Evolutionary conservation across 2,113 vertebrate species (phyloP), one percentile per base, ranked within the genome.

Genomic region (Pachycephala philippinensis): DNA sequence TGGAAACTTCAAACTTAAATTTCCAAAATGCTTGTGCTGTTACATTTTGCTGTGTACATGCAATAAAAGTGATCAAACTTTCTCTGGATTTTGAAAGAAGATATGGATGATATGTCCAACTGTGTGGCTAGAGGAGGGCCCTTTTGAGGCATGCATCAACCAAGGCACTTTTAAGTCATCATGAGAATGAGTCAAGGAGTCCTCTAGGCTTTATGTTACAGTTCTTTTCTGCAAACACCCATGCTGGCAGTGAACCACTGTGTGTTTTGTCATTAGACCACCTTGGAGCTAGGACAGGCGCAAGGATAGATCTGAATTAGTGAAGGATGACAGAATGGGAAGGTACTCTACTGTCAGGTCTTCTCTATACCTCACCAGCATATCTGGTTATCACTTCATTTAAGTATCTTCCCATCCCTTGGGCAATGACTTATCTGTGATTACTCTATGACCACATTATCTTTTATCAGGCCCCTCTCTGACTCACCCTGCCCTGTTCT

Each of bases 391-490:
- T 93, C 80, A 72, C 18, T 86, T 81, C 9, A 33, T 84, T 90
- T 90, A 77, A 49, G 26, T 71, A 87, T 89, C 88, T 95, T 93
- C 86, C 83, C 80, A 56, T 37, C 64, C 90, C 80, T 89, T 28
- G 5, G 69, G 90, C 27, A 1, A 57, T 19, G 30, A 87, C 23
- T 89, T 92, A 95, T 71, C 90, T 95, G 14, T 90, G 76, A 94
- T 90, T 91, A 35, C 7, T 94, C 53, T 87, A 20, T 76, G 95
- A 93, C 91, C 93, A 87, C 68, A 77, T 95, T 89, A 75, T 93
- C 90, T 86, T 84, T 87, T 92, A 92, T 94, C 90, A 90, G 76
- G 84, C 76, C 76, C 64, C 23, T 90, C 17, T 94, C 76, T 96
- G 96, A 97, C 79, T 96, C 93, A 93, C n/a, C 28, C 33, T 90